Percentiles rank a stretch among this genome's conserved stretches.
These are phyloP conservation scores for Coelopa frigida DNA, from an alignment of 1,140 invertebrate genomes.

Conservation along the genomic window DNA sequence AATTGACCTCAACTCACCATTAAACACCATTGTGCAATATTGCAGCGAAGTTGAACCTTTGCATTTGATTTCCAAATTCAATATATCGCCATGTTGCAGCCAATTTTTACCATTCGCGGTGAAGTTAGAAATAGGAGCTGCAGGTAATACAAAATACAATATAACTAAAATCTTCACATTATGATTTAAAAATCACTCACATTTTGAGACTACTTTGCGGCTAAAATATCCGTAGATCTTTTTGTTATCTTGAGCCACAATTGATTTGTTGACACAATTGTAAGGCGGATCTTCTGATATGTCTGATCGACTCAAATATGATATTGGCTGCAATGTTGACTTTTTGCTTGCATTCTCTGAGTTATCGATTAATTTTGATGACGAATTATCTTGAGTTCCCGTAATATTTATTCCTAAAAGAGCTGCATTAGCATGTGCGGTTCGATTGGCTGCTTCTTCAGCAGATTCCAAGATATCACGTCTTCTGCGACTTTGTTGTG, in stretches of 20 bases:
- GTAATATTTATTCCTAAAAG: slow-evolving; percentile 25
- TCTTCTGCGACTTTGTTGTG: slow-evolving; percentile 20
- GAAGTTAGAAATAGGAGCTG: slow-evolving; percentile 61
- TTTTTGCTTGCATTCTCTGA: background rate
- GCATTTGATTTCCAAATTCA: slow-evolving; percentile 63
- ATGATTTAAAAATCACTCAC: slow-evolving; percentile 42
- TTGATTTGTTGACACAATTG: slow-evolving; percentile 54
- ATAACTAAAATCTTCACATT: slow-evolving; percentile 5
- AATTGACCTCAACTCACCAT: slow-evolving; percentile 19
- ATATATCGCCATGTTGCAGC: slow-evolving; percentile 69
- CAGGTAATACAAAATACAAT: slow-evolving; percentile 29
- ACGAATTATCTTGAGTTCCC: slow-evolving; percentile 8
- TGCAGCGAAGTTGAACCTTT: slow-evolving; percentile 62
- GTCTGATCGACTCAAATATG: background rate
- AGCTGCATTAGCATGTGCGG: slow-evolving; percentile 30
- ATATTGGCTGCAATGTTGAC: background rate
- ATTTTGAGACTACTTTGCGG: slow-evolving; percentile 54
- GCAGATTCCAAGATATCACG: slow-evolving; percentile 25
- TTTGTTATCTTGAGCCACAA: slow-evolving; percentile 54
- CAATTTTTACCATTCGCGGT: slow-evolving; percentile 65
- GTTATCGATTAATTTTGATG: background rate
- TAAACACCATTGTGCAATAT: slow-evolving; percentile 54
- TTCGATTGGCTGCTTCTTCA: slow-evolving; percentile 19
- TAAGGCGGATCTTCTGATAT: slow-evolving; percentile 44
- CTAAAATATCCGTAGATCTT: slow-evolving; percentile 68